Evolutionary conservation across 1,140 invertebrate genomes (phyloP).

Genomic region (Drosophila nigrodunni): DNA sequence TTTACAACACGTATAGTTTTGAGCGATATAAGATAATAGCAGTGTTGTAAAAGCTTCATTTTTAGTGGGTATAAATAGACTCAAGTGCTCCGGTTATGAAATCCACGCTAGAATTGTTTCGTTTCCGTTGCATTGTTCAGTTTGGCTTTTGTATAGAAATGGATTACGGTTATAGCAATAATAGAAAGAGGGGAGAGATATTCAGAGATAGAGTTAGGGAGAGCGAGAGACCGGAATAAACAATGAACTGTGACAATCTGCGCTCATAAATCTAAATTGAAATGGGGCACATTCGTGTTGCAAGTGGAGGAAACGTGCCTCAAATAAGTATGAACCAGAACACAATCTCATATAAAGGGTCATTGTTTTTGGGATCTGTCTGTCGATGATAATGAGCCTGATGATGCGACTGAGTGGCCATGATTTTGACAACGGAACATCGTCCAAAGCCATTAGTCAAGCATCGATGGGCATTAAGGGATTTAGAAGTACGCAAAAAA

Average conservation of each 20-base stretch:
- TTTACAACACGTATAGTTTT: too few species aligned
- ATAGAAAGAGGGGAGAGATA: too few species aligned
- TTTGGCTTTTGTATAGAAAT: background rate
- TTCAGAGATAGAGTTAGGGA: background rate
- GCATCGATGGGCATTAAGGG: constrained; percentile 41
- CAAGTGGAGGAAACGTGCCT: constrained; percentile 7
- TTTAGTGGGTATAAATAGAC: constrained; percentile 4
- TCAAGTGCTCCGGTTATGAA: constrained; percentile 15
- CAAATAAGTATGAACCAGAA: constrained; percentile 3
- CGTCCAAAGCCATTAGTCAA: constrained; percentile 54
- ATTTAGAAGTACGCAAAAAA: constrained; percentile 12
- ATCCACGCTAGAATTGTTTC: background rate
- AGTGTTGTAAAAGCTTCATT: too few species aligned
- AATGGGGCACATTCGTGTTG: constrained; percentile 62
- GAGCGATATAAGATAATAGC: too few species aligned
- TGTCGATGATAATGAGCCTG: constrained; percentile 48
- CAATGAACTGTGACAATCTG: constrained; percentile 49
- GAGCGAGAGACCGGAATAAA: constrained; percentile 3
- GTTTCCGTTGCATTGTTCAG: constrained; percentile 29
- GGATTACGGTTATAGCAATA: background rate
- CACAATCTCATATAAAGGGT: background rate
- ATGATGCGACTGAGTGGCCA: constrained; percentile 47
- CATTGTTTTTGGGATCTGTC: constrained; percentile 54
- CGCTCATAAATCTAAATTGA: constrained; percentile 73
- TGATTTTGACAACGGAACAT: constrained; percentile 26